Evolutionary conservation across 2,797 vertebrate genomes (phyloP).

Genomic region (Todus mexicanus): DNA sequence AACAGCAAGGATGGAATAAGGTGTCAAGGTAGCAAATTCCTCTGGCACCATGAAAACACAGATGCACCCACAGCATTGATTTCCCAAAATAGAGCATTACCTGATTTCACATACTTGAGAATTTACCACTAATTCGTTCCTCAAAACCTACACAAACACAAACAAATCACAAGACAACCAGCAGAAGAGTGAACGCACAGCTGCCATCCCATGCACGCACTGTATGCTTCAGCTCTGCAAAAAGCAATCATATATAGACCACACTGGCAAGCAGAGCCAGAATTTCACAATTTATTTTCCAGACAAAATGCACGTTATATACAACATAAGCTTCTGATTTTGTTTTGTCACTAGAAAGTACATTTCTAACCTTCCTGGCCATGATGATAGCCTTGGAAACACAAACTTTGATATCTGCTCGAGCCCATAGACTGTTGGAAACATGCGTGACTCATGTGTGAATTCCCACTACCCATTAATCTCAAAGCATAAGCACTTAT

Average conservation of each 20-base stretch:
- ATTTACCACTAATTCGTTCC: not conserved
- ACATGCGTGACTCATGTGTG: not conserved
- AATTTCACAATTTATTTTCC: not conserved
- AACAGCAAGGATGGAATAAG: not conserved
- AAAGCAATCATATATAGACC: not conserved
- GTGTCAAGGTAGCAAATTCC: not conserved
- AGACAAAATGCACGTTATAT: rapidly evolving
- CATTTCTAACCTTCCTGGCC: not conserved
- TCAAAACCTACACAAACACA: not conserved
- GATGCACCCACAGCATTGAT: not conserved
- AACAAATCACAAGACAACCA: not conserved
- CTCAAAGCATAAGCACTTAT: not conserved
- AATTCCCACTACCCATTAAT: conserved; percentile 33
- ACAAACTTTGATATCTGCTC: not conserved
- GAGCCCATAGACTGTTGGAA: not conserved
- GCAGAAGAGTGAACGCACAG: not conserved
- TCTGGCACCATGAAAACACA: not conserved
- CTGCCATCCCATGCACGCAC: not conserved
- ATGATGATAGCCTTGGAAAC: not conserved
- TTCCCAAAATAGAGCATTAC: not conserved
- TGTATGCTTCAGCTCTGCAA: not conserved
- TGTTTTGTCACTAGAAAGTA: not conserved
- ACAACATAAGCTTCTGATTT: not conserved
- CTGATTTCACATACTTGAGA: not conserved
- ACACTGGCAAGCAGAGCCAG: not conserved